Base-by-base conservation (phyloP, 2,888 invertebrate species). In the Trichogramma dendrolimi region DNA sequence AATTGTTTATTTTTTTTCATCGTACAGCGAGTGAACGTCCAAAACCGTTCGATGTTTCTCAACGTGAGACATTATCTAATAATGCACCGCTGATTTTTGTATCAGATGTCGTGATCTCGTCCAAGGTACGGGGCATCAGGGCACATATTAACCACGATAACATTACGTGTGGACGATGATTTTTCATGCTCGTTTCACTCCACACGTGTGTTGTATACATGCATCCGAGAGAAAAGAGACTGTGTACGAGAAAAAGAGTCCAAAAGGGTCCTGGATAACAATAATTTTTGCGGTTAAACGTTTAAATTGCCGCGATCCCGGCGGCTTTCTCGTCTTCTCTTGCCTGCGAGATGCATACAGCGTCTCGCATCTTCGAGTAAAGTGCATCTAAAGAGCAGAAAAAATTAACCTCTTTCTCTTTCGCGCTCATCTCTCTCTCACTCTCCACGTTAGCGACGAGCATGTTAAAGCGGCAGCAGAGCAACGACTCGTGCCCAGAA, bases 201-300 rank as follows among this genome's bases (percentile, higher is more conserved):
- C 27, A 27, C 27, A 27, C 27, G 27, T 27, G 27, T 27, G 27
- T 27, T 27, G 27, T 27, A 27, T 27, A 27, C 27, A 27, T 27
- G 27, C 27, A 27, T 6, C 11, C 48, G 61, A 53, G 53, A 54
- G 61, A 59, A 61, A 63, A 60, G 58, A 48, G 48, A 44, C 47
- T 52, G 14, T 11, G 48, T 27, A 27, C 27, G 27, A 27, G 49
- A 58, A 55, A 56, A 6, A 40, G 63, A 62, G 57, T 54, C 59
- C 55, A 52, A 10, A 52, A 47, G 62, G 60, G 61, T 63, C 54
- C 48, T 68, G 68, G 71, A 75, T 76, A 73, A 74, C 71, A 71
- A 74, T 73, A 71, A 74, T 72, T 74, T 75, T 71, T 72, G 73
- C 69, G 73, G 72, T 75, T 72, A 74, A 75, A 71, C 72, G 73